phyloP scores from a whole-genome alignment of 2,113 vertebrate genomes.

The Ailurus styani region DNA sequence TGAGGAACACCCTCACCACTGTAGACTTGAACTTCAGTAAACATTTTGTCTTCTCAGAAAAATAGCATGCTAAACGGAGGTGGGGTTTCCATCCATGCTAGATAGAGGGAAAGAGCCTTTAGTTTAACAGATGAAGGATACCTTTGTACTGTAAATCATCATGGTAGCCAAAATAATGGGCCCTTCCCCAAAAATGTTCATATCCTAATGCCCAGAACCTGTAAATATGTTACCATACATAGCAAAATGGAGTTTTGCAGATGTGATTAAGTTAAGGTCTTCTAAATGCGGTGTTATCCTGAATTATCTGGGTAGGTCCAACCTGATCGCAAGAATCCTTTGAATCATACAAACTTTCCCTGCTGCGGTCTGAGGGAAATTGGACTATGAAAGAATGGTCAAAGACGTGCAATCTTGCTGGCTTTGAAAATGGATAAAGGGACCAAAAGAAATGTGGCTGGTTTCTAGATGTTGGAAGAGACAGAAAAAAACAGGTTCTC shows the following conservation, averaged over 20 bases:
- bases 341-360: not conserved
- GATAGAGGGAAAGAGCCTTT: not conserved
- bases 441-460: not conserved
- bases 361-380: not conserved
- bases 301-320: not conserved
- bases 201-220: not conserved
- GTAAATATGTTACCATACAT: not conserved
- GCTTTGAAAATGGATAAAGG: not conserved
- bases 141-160: not conserved
- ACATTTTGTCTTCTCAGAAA: not conserved
- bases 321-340: not conserved
- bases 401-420: not conserved
- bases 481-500: not conserved
- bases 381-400: not conserved
- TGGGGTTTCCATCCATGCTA: not conserved
- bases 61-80: not conserved
- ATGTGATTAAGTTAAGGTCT: not conserved
- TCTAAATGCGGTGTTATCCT: not conserved
- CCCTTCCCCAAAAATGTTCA: not conserved
- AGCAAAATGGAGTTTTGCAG: not conserved
- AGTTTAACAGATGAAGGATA: not conserved
- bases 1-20: not conserved
- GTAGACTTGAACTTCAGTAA: not conserved
- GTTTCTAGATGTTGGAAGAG: not conserved
- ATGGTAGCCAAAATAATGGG: not conserved